A percentile compares a stretch with the other conserved stretches of the same genome.
Conservation (phyloP, 2,888 invertebrate genomes). For the Lomographa bimaculata region DNA sequence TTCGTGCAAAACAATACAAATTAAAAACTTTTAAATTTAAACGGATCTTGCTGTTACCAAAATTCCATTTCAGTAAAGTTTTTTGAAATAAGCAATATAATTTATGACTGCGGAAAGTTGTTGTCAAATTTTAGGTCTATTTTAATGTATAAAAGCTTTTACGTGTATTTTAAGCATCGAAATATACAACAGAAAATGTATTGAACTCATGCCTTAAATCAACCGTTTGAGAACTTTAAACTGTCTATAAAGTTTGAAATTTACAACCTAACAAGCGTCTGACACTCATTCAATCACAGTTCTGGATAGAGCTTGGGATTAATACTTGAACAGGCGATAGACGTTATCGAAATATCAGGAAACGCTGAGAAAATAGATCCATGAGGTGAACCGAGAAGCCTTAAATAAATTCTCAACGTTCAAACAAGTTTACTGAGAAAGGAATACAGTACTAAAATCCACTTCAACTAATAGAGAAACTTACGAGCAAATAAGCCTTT, state of each 20-base stretch:
- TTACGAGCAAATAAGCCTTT: conserved; percentile 39
- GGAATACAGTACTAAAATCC: conserved; percentile 1
- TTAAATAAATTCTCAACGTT: conserved; percentile 32
- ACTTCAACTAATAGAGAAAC: no score
- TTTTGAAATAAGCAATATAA: no score
- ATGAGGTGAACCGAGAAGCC: conserved; percentile 17
- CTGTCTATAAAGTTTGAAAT: conserved; percentile 19
- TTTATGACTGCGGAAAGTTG: no score
- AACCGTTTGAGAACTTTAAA: conserved; percentile 8
- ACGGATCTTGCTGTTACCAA: no score
- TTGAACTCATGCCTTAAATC: conserved; percentile 10
- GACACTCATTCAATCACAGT: conserved; percentile 22
- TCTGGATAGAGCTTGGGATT: conserved; percentile 9
- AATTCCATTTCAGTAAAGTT: no score
- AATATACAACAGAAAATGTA: no score
- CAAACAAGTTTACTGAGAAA: conserved; percentile 41
- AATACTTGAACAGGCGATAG: conserved; percentile 18
- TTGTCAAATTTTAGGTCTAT: no score
- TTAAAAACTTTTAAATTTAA: no score
- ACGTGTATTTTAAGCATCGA: no score
- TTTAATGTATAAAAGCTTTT: conserved; percentile 10
- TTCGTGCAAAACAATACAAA: no score
- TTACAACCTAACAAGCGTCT: conserved; percentile 15
- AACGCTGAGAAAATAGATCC: conserved; percentile 28
- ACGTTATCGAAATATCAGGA: conserved; percentile 21